These are phyloP conservation scores for Carollia perspicillata DNA, from an alignment of 2,113 vertebrate genomes.

Conservation along the genomic window DNA sequence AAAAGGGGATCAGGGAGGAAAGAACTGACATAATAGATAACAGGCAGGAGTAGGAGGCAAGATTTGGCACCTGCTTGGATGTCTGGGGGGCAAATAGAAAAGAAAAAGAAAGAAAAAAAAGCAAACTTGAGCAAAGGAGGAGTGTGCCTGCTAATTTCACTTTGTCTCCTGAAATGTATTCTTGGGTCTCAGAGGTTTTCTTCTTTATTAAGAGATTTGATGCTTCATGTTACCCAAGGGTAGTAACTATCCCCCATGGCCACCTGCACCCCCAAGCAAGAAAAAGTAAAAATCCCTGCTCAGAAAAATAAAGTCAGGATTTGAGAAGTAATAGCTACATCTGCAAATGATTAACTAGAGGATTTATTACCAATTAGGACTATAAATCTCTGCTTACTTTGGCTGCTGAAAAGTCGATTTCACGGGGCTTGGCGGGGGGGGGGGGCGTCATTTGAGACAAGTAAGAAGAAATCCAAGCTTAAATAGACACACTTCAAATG, in stretches of 20 bases:
- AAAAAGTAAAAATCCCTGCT: not conserved
- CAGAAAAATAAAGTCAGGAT: slow-evolving; percentile 18
- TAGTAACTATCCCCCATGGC: not conserved
- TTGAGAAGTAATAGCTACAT: slow-evolving; percentile 14
- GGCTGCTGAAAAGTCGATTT: slow-evolving; percentile 49
- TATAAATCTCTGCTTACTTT: slow-evolving; percentile 47
- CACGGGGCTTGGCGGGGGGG: not conserved
- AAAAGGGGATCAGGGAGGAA: not conserved
- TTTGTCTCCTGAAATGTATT: not conserved
- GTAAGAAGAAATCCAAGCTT: slow-evolving; percentile 24
- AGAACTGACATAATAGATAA: not conserved
- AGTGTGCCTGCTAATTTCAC: not conserved
- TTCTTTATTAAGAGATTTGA: not conserved
- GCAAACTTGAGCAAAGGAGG: not conserved
- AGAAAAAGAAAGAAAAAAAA: too few relatives aligned
- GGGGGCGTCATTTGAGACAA: slow-evolving; percentile 21
- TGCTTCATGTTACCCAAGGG: not conserved
- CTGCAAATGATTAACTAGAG: slow-evolving; percentile 56
- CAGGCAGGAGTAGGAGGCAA: not conserved
- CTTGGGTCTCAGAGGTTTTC: not conserved
- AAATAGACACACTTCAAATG: slow-evolving; percentile 54
- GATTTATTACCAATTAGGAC: slow-evolving; percentile 62
- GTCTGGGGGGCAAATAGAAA: not conserved
- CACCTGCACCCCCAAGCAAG: not conserved
- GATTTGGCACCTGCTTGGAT: not conserved